Evolutionary conservation across 2,797 vertebrate genomes (phyloP).

Genomic region (Cyclura pinguis): DNA sequence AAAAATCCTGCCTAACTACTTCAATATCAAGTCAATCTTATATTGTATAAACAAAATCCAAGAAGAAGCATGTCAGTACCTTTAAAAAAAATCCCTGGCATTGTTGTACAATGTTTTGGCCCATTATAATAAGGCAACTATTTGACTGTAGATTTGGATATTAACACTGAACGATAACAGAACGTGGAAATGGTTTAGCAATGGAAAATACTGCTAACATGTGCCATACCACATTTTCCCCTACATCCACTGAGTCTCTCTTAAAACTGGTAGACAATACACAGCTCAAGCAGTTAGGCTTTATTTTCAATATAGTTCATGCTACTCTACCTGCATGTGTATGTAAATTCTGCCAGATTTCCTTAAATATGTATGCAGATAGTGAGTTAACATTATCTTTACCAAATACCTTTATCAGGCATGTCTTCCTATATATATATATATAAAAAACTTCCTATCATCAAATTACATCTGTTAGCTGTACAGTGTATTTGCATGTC

Average conservation of each 20-base stretch:
- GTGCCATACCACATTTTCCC: slow-evolving; percentile 92
- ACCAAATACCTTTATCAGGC: neutral
- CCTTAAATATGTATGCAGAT: slow-evolving; percentile 33
- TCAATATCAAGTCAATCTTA: neutral
- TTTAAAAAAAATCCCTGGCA: neutral
- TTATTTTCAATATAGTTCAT: slow-evolving; percentile 60
- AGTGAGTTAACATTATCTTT: neutral
- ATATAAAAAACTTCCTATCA: no score
- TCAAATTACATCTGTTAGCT: no score
- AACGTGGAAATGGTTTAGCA: slow-evolving; percentile 83
- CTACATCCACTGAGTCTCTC: slow-evolving; percentile 17
- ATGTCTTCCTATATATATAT: neutral
- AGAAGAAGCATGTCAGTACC: neutral
- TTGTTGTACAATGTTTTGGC: neutral
- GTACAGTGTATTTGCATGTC: neutral
- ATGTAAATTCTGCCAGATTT: slow-evolving; percentile 55
- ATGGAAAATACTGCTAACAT: slow-evolving; percentile 92
- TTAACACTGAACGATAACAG: slow-evolving; percentile 69
- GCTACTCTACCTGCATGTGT: slow-evolving; percentile 62
- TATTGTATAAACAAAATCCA: neutral
- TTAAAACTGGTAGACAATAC: no score
- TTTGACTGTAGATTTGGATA: no score
- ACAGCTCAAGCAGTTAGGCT: slow-evolving; percentile 28
- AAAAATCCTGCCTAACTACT: neutral
- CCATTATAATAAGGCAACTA: neutral